phyloP scores from a whole-genome alignment of 2,113 vertebrate species.

The Dipodomys stephensi region DNA sequence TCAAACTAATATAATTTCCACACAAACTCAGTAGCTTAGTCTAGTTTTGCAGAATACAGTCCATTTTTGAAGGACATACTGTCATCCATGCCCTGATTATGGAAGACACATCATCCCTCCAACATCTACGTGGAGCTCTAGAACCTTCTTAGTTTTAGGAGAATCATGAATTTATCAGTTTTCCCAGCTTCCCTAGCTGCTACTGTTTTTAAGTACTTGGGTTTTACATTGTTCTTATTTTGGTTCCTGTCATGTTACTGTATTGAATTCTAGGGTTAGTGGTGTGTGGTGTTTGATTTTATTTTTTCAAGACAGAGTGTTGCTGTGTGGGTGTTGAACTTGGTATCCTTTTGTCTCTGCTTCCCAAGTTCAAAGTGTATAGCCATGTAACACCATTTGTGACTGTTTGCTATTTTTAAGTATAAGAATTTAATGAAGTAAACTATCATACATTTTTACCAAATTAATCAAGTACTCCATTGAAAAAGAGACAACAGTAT shows the following conservation, averaged over 20 bases:
- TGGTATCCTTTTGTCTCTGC: not conserved
- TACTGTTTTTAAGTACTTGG: not conserved
- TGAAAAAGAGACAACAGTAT: not conserved
- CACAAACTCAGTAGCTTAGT: not conserved
- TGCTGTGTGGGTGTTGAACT: not conserved
- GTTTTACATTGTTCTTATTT: not conserved
- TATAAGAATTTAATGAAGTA: slow-evolving; percentile 23
- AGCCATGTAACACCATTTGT: no score
- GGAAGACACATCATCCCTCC: no score
- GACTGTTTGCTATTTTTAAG: not conserved
- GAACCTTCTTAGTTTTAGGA: not conserved
- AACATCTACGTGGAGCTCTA: no score
- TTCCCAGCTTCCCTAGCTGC: not conserved
- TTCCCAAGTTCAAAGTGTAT: not conserved
- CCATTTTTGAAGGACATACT: not conserved
- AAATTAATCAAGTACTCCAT: slow-evolving; percentile 38
- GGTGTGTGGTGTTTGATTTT: not conserved
- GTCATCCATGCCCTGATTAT: not conserved
- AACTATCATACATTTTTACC: slow-evolving; percentile 26
- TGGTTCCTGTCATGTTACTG: not conserved
- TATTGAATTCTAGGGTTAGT: not conserved
- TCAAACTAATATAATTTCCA: not conserved
- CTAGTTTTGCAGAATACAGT: not conserved
- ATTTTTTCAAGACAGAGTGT: not conserved
- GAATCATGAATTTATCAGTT: not conserved